Evolutionary conservation across 2,113 vertebrate genomes (phyloP).

Genomic region (Etheostoma spectabile): DNA sequence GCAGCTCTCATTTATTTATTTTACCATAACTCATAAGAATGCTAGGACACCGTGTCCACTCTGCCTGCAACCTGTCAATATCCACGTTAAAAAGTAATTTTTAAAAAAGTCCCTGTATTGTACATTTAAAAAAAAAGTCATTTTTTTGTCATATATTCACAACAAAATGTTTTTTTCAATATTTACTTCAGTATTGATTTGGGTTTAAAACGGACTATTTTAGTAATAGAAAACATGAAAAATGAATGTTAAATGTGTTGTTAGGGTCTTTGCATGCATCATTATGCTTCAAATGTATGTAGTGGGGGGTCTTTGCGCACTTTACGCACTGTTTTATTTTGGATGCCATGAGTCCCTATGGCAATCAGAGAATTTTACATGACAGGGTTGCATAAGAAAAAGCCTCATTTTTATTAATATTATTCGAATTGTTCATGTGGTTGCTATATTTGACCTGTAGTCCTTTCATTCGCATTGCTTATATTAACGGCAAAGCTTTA

Average conservation of each 20-base stretch:
- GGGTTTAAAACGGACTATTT: no score
- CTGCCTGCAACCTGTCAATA: background rate
- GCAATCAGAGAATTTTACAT: background rate
- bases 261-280: background rate
- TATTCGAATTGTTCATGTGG: background rate
- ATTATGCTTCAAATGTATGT: background rate
- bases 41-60: background rate
- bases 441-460: background rate
- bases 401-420: background rate
- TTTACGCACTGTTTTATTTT: background rate
- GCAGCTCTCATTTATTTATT: background rate
- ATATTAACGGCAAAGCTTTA: no score
- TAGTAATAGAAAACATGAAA: no score
- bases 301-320: background rate
- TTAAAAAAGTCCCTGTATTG: background rate
- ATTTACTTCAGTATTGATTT: background rate
- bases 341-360: no score
- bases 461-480: no score
- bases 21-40: background rate
- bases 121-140: background rate
- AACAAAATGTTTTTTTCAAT: background rate
- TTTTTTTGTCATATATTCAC: no score
- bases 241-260: background rate
- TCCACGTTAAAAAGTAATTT: no score
- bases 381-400: no score